Evolutionary conservation across 2,797 vertebrate genomes (phyloP), one percentile per base, ranked within the genome.

Genomic region (Coreius guichenoti): DNA sequence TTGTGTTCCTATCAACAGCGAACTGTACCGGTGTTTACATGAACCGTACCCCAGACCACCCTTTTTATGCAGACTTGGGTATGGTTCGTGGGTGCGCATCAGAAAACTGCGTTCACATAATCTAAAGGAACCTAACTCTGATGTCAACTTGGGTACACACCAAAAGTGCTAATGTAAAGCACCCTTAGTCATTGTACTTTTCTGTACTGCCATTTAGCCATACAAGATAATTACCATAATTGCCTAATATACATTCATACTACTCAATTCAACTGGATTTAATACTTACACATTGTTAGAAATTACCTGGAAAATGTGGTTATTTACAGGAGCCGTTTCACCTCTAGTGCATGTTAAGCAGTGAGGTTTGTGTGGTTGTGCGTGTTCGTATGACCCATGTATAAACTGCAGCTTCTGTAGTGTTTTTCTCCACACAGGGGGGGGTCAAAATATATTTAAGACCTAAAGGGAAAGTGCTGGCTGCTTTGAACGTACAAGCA

Each of bases 391-490:
- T 36, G 36, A 13, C 23, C 36, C 68, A 70, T 12, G 19, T 67
- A 51, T 21, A 67, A 49, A 68, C 26, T 65, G 26, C 31, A 49
- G 36, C 47, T 36, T 31, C 4, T 33, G 13, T 31, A 43, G 31
- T 76, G 58, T 65, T 49, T 79, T 80, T n/a, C 21, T 51, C 6
- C 43, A 80, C 31, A 56, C 2, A n/a, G 7, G 7, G 7, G 17
- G 63, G 19, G 29, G 16, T 39, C 47, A 54, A 81, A 81, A 26
- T 6, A 36, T 29, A 39, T 70, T 56, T 54, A 70, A 43, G 67
- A 56, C 80, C 80, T 58, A 17, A 54, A 72, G 33, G 67, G 68
- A 72, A 58, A 69, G 47, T 23, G 14, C 6, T 81, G 79, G 47
- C 47, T 47, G n/a, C 68, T 72, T 56, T 72, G 33, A 81, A 72